Percentiles rank a stretch among this genome's conserved stretches.
phyloP scores from a whole-genome alignment of 2,113 vertebrate genomes.

The Siphamia tubifer region DNA sequence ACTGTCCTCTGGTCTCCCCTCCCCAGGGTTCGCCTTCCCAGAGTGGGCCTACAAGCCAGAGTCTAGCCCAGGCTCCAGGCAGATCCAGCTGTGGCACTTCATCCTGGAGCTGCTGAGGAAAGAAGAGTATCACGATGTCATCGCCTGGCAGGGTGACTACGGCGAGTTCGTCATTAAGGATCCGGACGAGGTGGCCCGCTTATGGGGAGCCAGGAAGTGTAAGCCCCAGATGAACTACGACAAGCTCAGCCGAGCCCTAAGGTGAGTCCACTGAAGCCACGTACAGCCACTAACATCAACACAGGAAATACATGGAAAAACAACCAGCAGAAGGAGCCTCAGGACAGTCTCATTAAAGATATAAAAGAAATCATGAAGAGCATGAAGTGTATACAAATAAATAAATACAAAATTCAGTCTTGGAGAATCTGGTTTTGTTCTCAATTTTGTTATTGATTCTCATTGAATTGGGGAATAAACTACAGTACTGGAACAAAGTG shows the following conservation, averaged over 20 bases:
- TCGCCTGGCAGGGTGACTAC: constrained; percentile 94
- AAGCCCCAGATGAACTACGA: constrained; percentile 96
- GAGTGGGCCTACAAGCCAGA: constrained; percentile 94
- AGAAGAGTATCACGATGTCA: constrained; percentile 90
- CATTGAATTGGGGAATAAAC: too few species aligned
- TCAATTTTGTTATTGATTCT: too few species aligned
- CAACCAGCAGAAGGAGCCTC: too few species aligned
- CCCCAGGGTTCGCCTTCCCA: constrained; percentile 88
- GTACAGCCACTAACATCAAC: background rate
- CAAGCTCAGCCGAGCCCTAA: constrained; percentile 86
- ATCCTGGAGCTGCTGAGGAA: constrained; percentile 91
- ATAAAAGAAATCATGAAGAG: too few species aligned
- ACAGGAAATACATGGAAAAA: too few species aligned
- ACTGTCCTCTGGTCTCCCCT: background rate
- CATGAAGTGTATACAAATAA: too few species aligned
- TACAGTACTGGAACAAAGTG: too few species aligned
- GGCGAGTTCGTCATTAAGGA: constrained; percentile 94
- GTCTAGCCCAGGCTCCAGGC: constrained; percentile 89
- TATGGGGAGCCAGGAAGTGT: constrained; percentile 91
- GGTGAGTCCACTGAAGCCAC: constrained; percentile 62
- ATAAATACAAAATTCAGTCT: too few species aligned
- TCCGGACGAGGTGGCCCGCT: constrained; percentile 87
- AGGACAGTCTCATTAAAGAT: too few species aligned
- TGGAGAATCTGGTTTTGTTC: too few species aligned
- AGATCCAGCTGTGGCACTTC: constrained; percentile 95